phyloP scores from a whole-genome alignment of 2,797 vertebrate genomes.

The Anolis apletophallus region DNA sequence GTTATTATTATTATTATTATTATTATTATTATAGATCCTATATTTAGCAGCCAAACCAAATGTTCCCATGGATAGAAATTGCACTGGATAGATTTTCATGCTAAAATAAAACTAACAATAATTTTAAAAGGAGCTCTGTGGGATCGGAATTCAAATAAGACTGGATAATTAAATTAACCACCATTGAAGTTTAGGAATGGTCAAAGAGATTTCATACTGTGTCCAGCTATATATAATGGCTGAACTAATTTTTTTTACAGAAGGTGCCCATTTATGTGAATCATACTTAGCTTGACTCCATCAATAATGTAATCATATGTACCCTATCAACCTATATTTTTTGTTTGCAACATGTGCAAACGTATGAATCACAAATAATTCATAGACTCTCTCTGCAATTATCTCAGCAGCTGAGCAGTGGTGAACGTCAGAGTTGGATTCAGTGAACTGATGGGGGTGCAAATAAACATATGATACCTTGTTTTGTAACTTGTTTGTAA shows the following conservation, averaged over 20 bases:
- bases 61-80: not conserved
- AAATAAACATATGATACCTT: not conserved
- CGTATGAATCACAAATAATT: conserved; percentile 4
- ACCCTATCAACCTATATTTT: not conserved
- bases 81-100: not conserved
- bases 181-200: not conserved
- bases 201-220: not conserved
- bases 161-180: not conserved
- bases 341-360: not conserved
- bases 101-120: not conserved
- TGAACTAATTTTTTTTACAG: not conserved
- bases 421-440: conserved; percentile 5
- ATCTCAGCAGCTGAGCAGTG: conserved; percentile 4
- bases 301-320: conserved; percentile 19
- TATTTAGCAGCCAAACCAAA: not conserved
- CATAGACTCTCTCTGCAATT: conserved; percentile 3
- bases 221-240: not conserved
- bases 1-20: too few relatives aligned
- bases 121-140: not conserved
- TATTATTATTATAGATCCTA: not conserved
- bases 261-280: conserved; percentile 21
- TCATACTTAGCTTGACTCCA: conserved; percentile 15
- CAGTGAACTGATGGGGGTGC: not conserved
- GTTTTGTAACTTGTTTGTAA: not conserved
- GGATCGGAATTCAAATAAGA: not conserved